These are phyloP conservation scores for Scotopteryx bipunctaria DNA, from an alignment of 2,888 invertebrate species.

Conservation along the genomic window DNA sequence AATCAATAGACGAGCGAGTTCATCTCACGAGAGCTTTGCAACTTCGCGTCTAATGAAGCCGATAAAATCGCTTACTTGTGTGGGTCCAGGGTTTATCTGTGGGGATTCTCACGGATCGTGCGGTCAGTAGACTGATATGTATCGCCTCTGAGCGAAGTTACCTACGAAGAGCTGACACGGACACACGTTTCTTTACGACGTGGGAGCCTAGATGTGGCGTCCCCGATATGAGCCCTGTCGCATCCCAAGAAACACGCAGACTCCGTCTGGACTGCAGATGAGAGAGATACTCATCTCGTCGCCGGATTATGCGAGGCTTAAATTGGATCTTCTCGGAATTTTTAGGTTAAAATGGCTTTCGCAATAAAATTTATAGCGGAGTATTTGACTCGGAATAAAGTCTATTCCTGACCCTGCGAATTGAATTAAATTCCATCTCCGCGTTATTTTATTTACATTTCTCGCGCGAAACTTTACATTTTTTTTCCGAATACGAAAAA, in stretches of 20 bases:
- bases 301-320: constrained; percentile 70
- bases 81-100: constrained; percentile 57
- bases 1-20: constrained; percentile 43
- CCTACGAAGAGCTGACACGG: constrained; percentile 28
- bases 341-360: constrained; percentile 70
- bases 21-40: constrained; percentile 51
- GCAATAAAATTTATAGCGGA: constrained; percentile 74
- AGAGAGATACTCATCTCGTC: constrained; percentile 67
- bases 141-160: constrained; percentile 47
- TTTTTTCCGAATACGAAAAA: constrained; percentile 47
- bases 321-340: constrained; percentile 76
- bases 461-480: constrained; percentile 41
- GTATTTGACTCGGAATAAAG: constrained; percentile 68
- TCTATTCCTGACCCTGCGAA: constrained; percentile 66
- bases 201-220: constrained; percentile 32
- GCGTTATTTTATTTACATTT: constrained; percentile 63
- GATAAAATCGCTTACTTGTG: constrained; percentile 65
- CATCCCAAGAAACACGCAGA: constrained; percentile 38
- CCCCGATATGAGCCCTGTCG: constrained; percentile 31
- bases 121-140: constrained; percentile 52
- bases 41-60: constrained; percentile 63
- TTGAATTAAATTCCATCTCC: constrained; percentile 68
- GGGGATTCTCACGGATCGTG: constrained; percentile 67
- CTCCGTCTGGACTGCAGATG: constrained; percentile 42
- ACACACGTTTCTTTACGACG: constrained; percentile 37